These are phyloP conservation scores for Parnassius glacialis DNA, from an alignment of 2,888 invertebrate species.

Conservation along the genomic window DNA sequence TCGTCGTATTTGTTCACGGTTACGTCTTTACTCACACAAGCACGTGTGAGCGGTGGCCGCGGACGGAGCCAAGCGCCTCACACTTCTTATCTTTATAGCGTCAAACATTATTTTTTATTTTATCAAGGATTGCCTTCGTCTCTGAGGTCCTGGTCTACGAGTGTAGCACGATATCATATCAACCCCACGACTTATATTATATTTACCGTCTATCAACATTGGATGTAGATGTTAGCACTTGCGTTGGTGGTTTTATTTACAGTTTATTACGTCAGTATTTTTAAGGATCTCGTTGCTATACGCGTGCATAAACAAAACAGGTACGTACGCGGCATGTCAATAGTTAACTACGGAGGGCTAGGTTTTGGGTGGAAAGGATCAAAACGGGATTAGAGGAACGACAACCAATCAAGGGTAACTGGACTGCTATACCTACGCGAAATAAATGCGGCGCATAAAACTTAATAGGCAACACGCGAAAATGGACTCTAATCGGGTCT, in stretches of 20 bases:
- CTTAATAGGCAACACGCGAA: conserved; percentile 46
- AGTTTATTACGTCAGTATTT: conserved; percentile 22
- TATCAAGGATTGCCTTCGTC: conserved; percentile 66
- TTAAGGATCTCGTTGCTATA: conserved; percentile 25
- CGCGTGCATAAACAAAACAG: conserved; percentile 55
- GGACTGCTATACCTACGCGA: conserved; percentile 80
- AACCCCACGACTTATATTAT: conserved; percentile 56
- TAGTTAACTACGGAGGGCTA: conserved; percentile 79
- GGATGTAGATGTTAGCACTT: conserved; percentile 45
- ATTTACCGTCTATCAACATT: conserved; percentile 54
- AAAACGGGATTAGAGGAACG: conserved; percentile 86
- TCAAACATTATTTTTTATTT: conserved; percentile 69
- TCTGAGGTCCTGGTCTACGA: conserved; percentile 56
- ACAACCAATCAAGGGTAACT: conserved; percentile 86
- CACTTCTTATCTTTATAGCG: conserved; percentile 70
- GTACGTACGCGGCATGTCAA: conserved; percentile 73
- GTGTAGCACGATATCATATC: conserved; percentile 56
- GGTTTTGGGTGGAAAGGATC: conserved; percentile 83
- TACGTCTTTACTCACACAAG: conserved; percentile 48
- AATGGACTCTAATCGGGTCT: conserved; percentile 38
- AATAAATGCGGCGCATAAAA: conserved; percentile 80
- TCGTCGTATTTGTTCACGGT: conserved; percentile 58
- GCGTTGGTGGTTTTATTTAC: conserved; percentile 23
- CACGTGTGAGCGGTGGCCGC: conserved; percentile 64
- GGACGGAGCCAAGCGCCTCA: conserved; percentile 52